Evolutionary conservation across 2,113 vertebrate species (phyloP), one percentile per base, ranked within the genome.

Genomic region (Arothron firmamentum): DNA sequence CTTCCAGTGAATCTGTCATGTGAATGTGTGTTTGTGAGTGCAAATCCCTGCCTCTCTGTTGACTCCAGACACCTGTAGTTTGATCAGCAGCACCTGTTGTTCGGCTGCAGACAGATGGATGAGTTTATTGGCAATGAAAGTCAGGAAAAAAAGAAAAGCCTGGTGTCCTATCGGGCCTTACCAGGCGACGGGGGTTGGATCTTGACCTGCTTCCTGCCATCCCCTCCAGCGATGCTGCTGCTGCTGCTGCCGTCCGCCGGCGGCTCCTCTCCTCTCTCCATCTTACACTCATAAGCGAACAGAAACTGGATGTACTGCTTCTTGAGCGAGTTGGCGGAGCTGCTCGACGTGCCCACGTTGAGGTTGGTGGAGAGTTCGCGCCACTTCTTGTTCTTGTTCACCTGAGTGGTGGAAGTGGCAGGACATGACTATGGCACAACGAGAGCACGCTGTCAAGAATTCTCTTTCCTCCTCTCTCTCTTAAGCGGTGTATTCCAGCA

Each of bases 371-470:
- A 91, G 84, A 98, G 88, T 85, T 98, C 96, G 10, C 94, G 93
- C 96, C 96, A 97, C 87, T 98, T 98, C 88, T 98, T 98, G 90
- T 96, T 98, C 91, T 98, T 98, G 90, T 98, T 97, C 67, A 97
- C 94, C 96, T 97, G 75, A 77, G 54, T 6, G 51, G 70, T 64
- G 20, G 17, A 54, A 28, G n/a, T 21, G 45, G 12, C 16, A 1
- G 23, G 19, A 70, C 13, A 56, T 56, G 12, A 6, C n/a, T 53
- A 54, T 19, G 52, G 10, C 4, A 42, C 4, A 42, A 62, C 4
- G 59, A 45, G 54, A 56, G 45, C 19, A 50, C 11, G 16, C 19
- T 41, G 21, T 12, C 9, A n/a, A 14, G 21, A 19, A 52, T 53
- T 16, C 23, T 61, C n/a, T 58, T 28, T 17, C 50, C 73, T 49